Conservation (phyloP, 2,797 vertebrate species). For the Enteromius thamalakanensis region DNA sequence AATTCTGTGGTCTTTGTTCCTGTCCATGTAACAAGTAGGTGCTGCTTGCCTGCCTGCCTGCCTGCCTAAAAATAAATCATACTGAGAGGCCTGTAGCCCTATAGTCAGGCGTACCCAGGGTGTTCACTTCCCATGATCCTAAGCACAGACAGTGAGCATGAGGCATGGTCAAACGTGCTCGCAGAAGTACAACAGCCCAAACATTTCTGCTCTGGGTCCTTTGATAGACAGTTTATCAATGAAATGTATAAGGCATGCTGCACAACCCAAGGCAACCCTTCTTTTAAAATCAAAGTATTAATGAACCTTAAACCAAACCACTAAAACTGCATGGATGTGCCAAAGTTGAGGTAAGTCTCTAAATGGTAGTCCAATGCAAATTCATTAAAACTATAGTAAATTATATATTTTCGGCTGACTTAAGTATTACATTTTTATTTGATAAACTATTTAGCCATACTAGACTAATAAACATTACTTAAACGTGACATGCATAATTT, state of each 20-base stretch:
- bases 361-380: neutral
- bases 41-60: conserved; percentile 95
- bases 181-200: conserved; percentile 78
- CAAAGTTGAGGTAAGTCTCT: conserved; percentile 44
- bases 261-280: conserved; percentile 60
- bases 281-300: conserved; percentile 48
- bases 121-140: conserved; percentile 59
- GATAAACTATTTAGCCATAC: neutral
- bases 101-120: conserved; percentile 58
- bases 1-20: conserved; percentile 99
- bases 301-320: conserved; percentile 5
- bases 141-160: conserved; percentile 83
- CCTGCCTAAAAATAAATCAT: conserved; percentile 73
- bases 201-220: conserved; percentile 72
- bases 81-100: conserved; percentile 68
- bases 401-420: neutral
- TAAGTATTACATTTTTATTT: neutral
- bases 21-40: conserved; percentile 99
- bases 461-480: neutral
- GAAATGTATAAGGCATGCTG: conserved; percentile 74
- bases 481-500: neutral
- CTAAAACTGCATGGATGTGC: conserved; percentile 51
- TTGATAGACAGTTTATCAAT: conserved; percentile 38
- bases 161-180: conserved; percentile 75
- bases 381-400: neutral